A percentile compares a stretch with the other conserved stretches of the same genome.
Evolutionary conservation across 2,797 vertebrate genomes (phyloP).

Genomic region (Emys orbicularis): DNA sequence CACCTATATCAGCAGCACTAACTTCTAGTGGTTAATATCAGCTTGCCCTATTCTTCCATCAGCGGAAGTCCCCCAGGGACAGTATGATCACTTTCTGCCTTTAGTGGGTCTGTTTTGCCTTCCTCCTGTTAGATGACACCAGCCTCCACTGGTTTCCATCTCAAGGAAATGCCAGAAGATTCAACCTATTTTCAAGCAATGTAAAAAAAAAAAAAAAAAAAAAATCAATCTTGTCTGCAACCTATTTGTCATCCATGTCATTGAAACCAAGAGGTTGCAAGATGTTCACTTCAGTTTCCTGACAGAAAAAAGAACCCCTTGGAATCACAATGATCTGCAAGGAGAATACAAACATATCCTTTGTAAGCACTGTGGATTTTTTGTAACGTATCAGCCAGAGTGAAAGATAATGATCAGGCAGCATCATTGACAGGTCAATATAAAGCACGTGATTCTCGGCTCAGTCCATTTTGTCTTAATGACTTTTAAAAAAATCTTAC

Average conservation of each 20-base stretch:
- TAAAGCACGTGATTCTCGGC: too few relatives aligned
- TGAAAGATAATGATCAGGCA: constrained; percentile 50
- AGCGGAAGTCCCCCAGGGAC: neutral
- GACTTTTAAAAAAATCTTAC: constrained; percentile 45
- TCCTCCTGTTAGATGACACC: neutral
- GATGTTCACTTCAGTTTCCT: neutral
- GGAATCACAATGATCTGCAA: too few relatives aligned
- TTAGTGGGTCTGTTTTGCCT: neutral
- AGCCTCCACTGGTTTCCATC: neutral
- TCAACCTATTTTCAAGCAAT: neutral
- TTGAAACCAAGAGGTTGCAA: fast-evolving
- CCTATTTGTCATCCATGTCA: fast-evolving
- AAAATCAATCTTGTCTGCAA: neutral
- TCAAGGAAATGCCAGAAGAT: neutral
- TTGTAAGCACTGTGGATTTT: neutral
- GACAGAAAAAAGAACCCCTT: neutral
- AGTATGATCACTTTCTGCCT: too few relatives aligned
- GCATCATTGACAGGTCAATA: constrained; percentile 34
- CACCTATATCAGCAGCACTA: neutral
- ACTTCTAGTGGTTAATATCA: neutral
- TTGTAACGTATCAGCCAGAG: neutral
- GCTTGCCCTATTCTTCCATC: neutral
- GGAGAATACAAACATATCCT: neutral
- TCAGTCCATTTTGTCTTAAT: constrained; percentile 60
- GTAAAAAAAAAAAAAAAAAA: fast-evolving